Evolutionary conservation across 2,797 vertebrate genomes (phyloP).

Genomic region (Sebastes miniatus): DNA sequence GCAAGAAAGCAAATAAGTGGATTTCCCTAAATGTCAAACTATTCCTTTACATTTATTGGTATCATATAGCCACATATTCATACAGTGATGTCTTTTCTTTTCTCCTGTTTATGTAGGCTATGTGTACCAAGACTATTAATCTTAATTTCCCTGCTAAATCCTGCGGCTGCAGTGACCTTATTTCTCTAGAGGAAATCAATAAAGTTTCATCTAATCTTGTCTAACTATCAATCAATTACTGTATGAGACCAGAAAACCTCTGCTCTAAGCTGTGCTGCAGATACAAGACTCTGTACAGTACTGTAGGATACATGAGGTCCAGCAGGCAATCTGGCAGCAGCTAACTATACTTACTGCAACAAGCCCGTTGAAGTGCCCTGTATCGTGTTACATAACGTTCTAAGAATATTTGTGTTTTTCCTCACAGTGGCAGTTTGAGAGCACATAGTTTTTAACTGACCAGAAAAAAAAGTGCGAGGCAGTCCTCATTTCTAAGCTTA

Average conservation of each 20-base stretch:
- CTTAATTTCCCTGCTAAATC: background rate
- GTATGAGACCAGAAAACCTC: conserved; percentile 12
- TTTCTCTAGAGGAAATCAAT: conserved; percentile 19
- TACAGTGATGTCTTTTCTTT: background rate
- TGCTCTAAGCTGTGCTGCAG: background rate
- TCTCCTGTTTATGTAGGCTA: background rate
- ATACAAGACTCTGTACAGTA: conserved; percentile 7
- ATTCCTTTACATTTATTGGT: background rate
- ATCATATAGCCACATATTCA: no score
- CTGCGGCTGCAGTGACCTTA: background rate
- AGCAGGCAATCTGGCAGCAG: conserved; percentile 14
- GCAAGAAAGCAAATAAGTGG: background rate
- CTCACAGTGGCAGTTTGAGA: conserved; percentile 25
- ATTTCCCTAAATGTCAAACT: background rate
- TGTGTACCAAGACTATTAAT: background rate
- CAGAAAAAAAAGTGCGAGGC: background rate
- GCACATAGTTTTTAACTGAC: conserved; percentile 7
- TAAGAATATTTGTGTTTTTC: conserved; percentile 51
- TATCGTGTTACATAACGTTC: conserved; percentile 46
- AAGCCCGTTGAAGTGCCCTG: conserved; percentile 13
- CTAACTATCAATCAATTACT: conserved; percentile 35
- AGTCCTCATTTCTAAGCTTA: background rate
- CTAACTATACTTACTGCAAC: conserved; percentile 46
- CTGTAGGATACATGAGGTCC: background rate
- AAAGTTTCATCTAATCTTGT: conserved; percentile 22